These are phyloP conservation scores for Gila robusta DNA, from an alignment of 2,797 vertebrate species.

Conservation along the genomic window DNA sequence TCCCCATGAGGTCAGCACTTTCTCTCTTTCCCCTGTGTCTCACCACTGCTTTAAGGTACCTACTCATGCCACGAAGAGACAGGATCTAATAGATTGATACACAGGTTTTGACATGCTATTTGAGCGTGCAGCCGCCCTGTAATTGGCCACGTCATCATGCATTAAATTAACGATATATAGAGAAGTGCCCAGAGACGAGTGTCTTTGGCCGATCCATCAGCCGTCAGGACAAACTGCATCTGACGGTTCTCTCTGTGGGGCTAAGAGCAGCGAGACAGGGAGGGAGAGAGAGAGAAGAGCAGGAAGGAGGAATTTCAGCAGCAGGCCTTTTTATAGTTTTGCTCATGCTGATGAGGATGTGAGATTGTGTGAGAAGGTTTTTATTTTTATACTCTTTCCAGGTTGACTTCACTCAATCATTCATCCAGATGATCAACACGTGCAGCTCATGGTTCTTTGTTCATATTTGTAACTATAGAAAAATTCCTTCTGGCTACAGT, in stretches of 20 bases:
- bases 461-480: neutral
- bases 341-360: constrained; percentile 37
- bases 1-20: constrained; percentile 84
- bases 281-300: constrained; percentile 40
- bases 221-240: constrained; percentile 83
- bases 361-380: constrained; percentile 10
- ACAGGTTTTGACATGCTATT: constrained; percentile 95
- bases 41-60: constrained; percentile 80
- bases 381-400: constrained; percentile 26
- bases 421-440: neutral
- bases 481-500: neutral
- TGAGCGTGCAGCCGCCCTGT: constrained; percentile 87
- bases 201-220: constrained; percentile 89
- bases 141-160: constrained; percentile 93
- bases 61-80: constrained; percentile 84
- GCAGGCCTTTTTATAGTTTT: constrained; percentile 70
- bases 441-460: neutral
- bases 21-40: constrained; percentile 65
- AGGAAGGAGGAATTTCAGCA: constrained; percentile 52
- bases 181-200: constrained; percentile 90
- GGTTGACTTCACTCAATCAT: neutral
- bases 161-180: constrained; percentile 92
- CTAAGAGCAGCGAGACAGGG: constrained; percentile 67
- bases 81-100: constrained; percentile 91
- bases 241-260: constrained; percentile 76